These are phyloP conservation scores for Mechanitis mazaeus DNA, from an alignment of 2,888 invertebrate genomes.

Conservation along the genomic window DNA sequence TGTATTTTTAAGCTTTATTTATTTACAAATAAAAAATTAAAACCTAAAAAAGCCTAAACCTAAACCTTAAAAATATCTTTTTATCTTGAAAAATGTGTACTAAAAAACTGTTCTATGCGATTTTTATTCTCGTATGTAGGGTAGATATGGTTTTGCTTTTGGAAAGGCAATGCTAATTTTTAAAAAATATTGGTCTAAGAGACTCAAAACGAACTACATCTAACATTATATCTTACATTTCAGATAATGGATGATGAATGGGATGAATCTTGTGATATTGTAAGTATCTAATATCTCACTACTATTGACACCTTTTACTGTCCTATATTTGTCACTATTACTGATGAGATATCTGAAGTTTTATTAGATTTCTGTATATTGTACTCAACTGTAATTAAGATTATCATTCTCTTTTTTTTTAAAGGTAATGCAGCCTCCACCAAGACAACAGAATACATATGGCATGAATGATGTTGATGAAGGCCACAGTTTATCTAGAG, in stretches of 20 bases:
- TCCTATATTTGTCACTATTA: neutral
- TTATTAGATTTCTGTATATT: neutral
- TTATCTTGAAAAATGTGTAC: neutral
- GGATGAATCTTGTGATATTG: constrained; percentile 65
- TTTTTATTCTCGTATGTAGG: neutral
- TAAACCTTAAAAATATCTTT: neutral
- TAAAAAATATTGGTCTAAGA: no score
- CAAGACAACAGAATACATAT: constrained; percentile 32
- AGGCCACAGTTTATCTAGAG: constrained; percentile 69
- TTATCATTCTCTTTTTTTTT: constrained; percentile 22
- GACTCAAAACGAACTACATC: neutral
- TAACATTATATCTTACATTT: constrained; percentile 27
- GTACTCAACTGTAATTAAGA: neutral
- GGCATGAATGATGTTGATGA: constrained; percentile 56
- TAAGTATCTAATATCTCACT: constrained; percentile 36
- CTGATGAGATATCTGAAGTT: neutral
- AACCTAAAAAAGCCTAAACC: no score
- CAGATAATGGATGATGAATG: constrained; percentile 76
- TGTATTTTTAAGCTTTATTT: neutral
- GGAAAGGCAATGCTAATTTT: no score
- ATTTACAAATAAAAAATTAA: neutral
- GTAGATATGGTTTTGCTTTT: constrained; percentile 1
- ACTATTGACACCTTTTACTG: neutral
- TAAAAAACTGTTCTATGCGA: neutral
- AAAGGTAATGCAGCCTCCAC: constrained; percentile 44